Evolutionary conservation across 2,113 vertebrate genomes (phyloP).

Genomic region (Crotalus horridus): DNA sequence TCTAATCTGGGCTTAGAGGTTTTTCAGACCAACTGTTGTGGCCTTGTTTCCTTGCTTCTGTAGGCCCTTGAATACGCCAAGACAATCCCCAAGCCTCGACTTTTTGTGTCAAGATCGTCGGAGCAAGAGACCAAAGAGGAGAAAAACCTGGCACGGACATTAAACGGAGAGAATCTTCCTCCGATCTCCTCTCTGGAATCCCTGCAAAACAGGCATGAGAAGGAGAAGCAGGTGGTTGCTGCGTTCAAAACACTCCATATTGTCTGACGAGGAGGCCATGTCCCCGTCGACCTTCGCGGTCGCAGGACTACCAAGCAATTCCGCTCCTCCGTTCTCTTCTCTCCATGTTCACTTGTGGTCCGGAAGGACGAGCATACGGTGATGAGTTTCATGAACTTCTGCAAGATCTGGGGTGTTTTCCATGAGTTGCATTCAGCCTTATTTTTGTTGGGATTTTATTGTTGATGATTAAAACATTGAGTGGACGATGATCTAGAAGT

Average conservation of each 20-base stretch:
- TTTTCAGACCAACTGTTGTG: too few species aligned
- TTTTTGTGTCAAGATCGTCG: constrained; percentile 22
- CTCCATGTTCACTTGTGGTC: fast-evolving
- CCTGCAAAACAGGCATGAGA: constrained; percentile 77
- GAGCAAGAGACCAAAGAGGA: constrained; percentile 36
- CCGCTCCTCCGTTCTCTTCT: background rate
- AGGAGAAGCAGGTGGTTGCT: constrained; percentile 81
- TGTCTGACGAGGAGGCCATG: constrained; percentile 17
- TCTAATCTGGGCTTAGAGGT: background rate
- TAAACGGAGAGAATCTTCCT: constrained; percentile 52
- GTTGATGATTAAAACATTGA: constrained; percentile 10
- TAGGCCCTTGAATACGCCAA: constrained; percentile 91
- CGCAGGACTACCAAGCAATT: background rate
- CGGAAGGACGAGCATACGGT: background rate
- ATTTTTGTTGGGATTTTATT: background rate
- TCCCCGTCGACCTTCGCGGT: background rate
- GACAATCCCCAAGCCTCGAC: constrained; percentile 78
- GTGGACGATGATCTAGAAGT: background rate
- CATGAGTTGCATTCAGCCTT: background rate
- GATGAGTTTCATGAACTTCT: background rate
- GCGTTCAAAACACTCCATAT: constrained; percentile 72
- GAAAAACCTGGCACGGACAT: constrained; percentile 13
- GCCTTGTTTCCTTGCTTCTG: constrained; percentile 3
- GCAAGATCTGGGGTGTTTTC: background rate
- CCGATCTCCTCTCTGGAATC: constrained; percentile 71